Evolutionary conservation across 2,113 vertebrate genomes (phyloP).

Genomic region (Hippocampus guttulatus): DNA sequence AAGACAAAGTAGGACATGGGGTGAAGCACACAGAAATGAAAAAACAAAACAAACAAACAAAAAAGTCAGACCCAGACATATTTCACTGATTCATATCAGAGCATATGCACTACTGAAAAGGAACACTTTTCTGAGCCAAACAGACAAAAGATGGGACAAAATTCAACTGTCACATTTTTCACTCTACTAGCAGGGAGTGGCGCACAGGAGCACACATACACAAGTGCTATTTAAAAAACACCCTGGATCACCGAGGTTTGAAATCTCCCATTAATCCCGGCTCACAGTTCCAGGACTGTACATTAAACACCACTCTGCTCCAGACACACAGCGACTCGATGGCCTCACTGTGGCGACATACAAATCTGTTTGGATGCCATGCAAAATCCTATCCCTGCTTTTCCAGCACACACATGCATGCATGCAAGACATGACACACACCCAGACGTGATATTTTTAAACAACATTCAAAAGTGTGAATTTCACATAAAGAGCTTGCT

Average conservation of each 20-base stretch:
- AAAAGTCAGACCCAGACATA: not conserved
- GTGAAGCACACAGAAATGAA: not conserved
- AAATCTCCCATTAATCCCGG: conserved; percentile 59
- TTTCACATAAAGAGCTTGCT: not conserved
- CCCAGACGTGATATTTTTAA: not conserved
- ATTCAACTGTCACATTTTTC: conserved; percentile 15
- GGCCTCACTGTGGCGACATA: conserved; percentile 32
- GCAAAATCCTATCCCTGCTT: conserved; percentile 3
- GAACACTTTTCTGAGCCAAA: not conserved
- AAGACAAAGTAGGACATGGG: conserved; percentile 5
- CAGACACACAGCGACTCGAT: conserved; percentile 9
- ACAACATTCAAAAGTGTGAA: not conserved
- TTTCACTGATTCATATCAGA: conserved; percentile 2
- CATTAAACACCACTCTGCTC: conserved; percentile 42
- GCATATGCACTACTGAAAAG: conserved; percentile 5
- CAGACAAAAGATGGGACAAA: not conserved
- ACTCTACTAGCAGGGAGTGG: not conserved
- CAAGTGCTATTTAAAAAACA: conserved; percentile 30
- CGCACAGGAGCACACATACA: conserved; percentile 3
- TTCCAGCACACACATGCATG: not conserved
- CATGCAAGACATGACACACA: not conserved
- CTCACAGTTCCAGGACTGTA: conserved; percentile 37
- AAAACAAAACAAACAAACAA: not conserved
- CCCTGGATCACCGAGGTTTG: conserved; percentile 30
- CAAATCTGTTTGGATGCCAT: conserved; percentile 29